A percentile compares a stretch with the other conserved stretches of the same genome.
phyloP scores from a whole-genome alignment of 2,888 invertebrate genomes.

The Eilema griseolum region DNA sequence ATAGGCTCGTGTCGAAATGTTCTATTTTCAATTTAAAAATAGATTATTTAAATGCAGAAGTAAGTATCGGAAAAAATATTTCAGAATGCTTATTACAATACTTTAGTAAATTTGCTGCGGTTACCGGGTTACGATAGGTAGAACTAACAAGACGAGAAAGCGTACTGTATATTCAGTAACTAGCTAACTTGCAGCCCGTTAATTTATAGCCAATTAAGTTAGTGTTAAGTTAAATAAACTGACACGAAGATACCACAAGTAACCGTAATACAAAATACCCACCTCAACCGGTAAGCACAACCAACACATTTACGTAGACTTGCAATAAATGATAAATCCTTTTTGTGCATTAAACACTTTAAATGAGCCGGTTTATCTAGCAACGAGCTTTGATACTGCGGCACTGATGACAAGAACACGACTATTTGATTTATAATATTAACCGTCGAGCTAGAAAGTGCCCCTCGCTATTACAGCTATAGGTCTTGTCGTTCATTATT shows the following conservation, averaged over 20 bases:
- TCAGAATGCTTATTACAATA: conserved; percentile 50
- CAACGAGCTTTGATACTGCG: conserved; percentile 70
- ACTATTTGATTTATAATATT: conserved; percentile 77
- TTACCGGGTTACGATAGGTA: conserved; percentile 62
- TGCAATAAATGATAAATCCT: conserved; percentile 55
- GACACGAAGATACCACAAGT: conserved; percentile 77
- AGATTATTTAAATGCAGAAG: conserved; percentile 19
- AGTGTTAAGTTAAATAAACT: conserved; percentile 83
- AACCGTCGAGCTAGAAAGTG: conserved; percentile 68
- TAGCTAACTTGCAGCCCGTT: conserved; percentile 74
- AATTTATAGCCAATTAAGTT: conserved; percentile 86
- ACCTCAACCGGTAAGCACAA: conserved; percentile 53
- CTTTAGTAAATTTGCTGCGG: conserved; percentile 58
- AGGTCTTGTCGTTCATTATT: conserved; percentile 71
- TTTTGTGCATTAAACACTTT: conserved; percentile 59
- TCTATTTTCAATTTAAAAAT: conserved; percentile 20
- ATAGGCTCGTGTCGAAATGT: not conserved
- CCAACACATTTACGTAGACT: conserved; percentile 63
- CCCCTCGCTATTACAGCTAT: conserved; percentile 66
- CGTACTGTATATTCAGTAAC: conserved; percentile 67
- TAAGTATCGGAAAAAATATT: conserved; percentile 43
- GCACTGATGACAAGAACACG: conserved; percentile 76
- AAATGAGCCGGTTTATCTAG: conserved; percentile 68
- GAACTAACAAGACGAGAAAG: conserved; percentile 71
- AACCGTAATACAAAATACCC: conserved; percentile 72